phyloP scores from a whole-genome alignment of 2,113 vertebrate genomes.

The Tachuris rubrigastra region DNA sequence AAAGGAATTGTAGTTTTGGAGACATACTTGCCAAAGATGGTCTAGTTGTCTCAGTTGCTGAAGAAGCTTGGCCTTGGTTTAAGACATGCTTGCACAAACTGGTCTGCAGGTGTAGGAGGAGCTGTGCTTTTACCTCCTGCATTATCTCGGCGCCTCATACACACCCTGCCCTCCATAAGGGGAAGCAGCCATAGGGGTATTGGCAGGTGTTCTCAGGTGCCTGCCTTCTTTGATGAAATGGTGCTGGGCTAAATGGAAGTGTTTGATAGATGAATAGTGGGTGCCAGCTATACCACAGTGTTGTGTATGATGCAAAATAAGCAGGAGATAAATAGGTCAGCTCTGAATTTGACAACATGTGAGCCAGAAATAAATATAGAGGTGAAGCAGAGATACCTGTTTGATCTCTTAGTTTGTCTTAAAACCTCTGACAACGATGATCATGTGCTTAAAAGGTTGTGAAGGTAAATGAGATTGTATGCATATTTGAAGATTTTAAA shows the following conservation, averaged over 20 bases:
- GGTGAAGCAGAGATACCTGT: neutral
- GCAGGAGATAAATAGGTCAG: neutral
- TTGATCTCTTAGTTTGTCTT: neutral
- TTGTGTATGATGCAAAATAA: neutral
- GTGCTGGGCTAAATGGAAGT: neutral
- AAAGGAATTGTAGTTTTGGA: neutral
- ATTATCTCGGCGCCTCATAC: accelerated
- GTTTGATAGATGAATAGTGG: neutral
- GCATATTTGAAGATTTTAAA: neutral
- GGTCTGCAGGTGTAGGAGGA: neutral
- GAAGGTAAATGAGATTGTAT: neutral
- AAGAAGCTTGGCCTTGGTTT: neutral
- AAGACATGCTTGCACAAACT: neutral
- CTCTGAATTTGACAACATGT: neutral
- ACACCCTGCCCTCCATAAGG: neutral
- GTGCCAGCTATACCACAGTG: neutral
- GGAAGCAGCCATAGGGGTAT: neutral
- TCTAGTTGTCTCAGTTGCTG: neutral
- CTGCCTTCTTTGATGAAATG: neutral
- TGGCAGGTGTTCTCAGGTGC: neutral
- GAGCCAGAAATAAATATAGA: neutral
- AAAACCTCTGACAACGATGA: neutral
- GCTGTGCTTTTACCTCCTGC: neutral
- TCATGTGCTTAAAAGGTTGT: neutral
- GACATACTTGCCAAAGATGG: neutral